Base-by-base conservation (phyloP, 2,797 vertebrate species). In the Eulemur mongoz region DNA sequence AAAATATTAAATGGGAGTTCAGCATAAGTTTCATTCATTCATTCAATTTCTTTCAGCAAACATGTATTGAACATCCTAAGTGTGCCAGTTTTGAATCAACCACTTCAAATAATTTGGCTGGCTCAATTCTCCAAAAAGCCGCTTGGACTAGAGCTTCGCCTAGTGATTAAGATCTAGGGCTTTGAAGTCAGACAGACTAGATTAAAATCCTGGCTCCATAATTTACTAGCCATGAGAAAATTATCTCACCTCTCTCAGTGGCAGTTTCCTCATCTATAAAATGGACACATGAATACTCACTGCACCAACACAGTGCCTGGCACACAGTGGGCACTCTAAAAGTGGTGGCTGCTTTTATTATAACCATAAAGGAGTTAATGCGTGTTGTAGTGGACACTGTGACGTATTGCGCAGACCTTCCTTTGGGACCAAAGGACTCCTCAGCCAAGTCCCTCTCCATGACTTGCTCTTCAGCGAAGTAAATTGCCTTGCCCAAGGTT, bases 121-220 rank as follows among this genome's bases (percentile, higher is more conserved):
- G 57, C 54, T 81, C 73, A 50, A 87, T 83, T 89, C 73, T 94
- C 32, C 22, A 84, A 95, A 32, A 79, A 92, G 40, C 32, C 27
- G n/a, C 65, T 76, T 90, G 69, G 85, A 75, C 23, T 61, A 78
- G 30, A 94, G 67, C 7, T 93, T 59, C 43, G 35, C 6, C 14
- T 10, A 78, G 20, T 40, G 65, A 69, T 94, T 70, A 88, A 35
- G n/a, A 69, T 48, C 25, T 18, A 69, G 35, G 8, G 35, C 50
- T 84, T 70, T 63, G 54, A 90, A 78, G 38, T 89, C 32, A 38
- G 22, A n/a, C 14, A 92, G 48, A 43, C n/a, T 72, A 27, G 61
- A 65, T 84, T 91, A 18, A 81, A 80, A 88, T 25, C 27, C 32
- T 70, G 20, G 1, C 18, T 83, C 17, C 8, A 63, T 17, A 23